phyloP scores from a whole-genome alignment of 37 sponge, comb jelly and placozoan species.

The Cladorhizidae sp. region DNA sequence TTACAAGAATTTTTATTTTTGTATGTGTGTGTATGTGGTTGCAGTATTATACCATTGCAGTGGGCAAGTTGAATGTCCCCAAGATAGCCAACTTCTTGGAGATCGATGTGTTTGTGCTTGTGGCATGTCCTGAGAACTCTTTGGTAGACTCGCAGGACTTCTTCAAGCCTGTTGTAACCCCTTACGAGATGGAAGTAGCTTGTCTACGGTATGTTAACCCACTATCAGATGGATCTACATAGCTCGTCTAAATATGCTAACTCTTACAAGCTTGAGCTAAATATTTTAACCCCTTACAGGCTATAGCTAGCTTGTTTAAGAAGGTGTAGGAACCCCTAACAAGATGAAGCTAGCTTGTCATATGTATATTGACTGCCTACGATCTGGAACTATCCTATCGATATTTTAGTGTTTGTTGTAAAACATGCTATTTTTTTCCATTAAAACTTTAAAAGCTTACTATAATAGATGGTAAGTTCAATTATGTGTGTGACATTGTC shows the following conservation, averaged over 20 bases:
- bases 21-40: neutral
- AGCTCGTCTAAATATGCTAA: too few relatives aligned
- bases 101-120: constrained; percentile 91
- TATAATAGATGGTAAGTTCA: too few relatives aligned
- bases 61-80: constrained; percentile 95
- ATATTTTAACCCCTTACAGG: constrained; percentile 93
- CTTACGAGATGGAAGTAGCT: constrained; percentile 92
- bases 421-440: too few relatives aligned
- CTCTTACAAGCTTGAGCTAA: too few relatives aligned
- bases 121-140: constrained; percentile 93
- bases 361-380: neutral
- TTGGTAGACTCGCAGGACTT: constrained; percentile 91
- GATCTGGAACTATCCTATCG: too few relatives aligned
- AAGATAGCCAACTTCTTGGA: constrained; percentile 99
- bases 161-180: constrained; percentile 95
- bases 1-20: neutral
- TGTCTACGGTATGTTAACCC: constrained; percentile 65
- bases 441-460: too few relatives aligned
- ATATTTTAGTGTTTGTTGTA: too few relatives aligned
- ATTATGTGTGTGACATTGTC: too few relatives aligned
- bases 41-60: constrained; percentile 88
- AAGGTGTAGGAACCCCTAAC: too few relatives aligned
- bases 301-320: constrained; percentile 87
- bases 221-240: neutral
- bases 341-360: constrained; percentile 18